These are phyloP conservation scores for Stigmatopora argus DNA, from an alignment of 2,113 vertebrate species.

Conservation along the genomic window DNA sequence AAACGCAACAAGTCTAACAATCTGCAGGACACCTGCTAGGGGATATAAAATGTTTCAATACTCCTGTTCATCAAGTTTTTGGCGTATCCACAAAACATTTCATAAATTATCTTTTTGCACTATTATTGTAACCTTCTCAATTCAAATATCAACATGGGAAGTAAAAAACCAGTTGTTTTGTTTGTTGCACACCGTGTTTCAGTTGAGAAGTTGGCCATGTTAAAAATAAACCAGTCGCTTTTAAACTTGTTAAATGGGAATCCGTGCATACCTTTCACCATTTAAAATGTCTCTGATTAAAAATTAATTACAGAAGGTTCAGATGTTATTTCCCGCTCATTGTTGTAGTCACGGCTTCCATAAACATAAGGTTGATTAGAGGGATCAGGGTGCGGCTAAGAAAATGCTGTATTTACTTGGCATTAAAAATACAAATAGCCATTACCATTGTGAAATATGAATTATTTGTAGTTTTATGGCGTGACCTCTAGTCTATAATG, in stretches of 20 bases:
- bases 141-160: background rate
- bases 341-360: background rate
- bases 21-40: background rate
- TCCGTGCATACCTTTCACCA: no score
- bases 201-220: background rate
- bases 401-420: background rate
- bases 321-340: background rate
- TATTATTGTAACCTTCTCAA: background rate
- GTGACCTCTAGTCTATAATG: no score
- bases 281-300: no score
- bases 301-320: background rate
- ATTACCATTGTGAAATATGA: background rate
- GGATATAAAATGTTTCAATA: background rate
- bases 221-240: no score
- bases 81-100: background rate
- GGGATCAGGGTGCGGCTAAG: background rate
- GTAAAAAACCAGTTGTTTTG: background rate
- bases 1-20: background rate
- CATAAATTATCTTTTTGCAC: background rate
- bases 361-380: background rate
- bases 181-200: background rate
- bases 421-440: background rate
- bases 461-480: no score
- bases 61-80: background rate
- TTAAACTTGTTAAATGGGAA: no score